These are phyloP conservation scores for Apeltes quadracus DNA, from an alignment of 2,113 vertebrate genomes.

Conservation along the genomic window DNA sequence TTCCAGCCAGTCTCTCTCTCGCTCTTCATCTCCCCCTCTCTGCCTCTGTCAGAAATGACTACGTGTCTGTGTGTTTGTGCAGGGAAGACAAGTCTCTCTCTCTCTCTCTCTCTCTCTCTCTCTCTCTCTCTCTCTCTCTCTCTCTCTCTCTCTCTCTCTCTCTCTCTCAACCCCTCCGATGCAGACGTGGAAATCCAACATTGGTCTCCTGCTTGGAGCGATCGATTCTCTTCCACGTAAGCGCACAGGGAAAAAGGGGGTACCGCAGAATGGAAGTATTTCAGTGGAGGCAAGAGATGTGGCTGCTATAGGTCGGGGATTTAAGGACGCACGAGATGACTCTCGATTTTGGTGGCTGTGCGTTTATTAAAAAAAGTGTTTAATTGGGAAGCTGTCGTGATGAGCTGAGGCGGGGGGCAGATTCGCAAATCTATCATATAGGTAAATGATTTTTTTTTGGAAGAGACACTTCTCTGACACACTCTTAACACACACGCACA, in stretches of 20 bases:
- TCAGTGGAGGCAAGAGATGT: not conserved
- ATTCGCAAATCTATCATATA: no score
- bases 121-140: constrained; percentile 7
- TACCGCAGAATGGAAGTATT: not conserved
- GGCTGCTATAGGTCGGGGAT: not conserved
- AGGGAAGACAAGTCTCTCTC: constrained; percentile 59
- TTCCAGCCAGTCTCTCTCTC: constrained; percentile 72
- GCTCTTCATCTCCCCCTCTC: constrained; percentile 49
- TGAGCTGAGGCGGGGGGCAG: not conserved
- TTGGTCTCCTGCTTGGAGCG: constrained; percentile 51
- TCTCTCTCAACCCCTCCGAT: constrained; percentile 48
- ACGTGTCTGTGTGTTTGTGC: constrained; percentile 81
- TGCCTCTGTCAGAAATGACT: constrained; percentile 71
- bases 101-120: constrained; percentile 41
- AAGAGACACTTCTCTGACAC: constrained; percentile 4
- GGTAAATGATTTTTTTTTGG: no score
- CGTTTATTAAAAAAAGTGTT: not conserved
- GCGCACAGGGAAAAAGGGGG: not conserved
- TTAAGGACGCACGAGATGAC: constrained; percentile 9
- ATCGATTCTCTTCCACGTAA: constrained; percentile 52
- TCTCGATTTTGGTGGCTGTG: not conserved
- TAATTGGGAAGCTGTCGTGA: constrained; percentile 36
- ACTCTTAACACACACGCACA: not conserved
- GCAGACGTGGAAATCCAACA: constrained; percentile 80
- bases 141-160: constrained; percentile 12